Evolutionary conservation across 1,140 invertebrate genomes (phyloP).

Genomic region (Nephila pilipes): DNA sequence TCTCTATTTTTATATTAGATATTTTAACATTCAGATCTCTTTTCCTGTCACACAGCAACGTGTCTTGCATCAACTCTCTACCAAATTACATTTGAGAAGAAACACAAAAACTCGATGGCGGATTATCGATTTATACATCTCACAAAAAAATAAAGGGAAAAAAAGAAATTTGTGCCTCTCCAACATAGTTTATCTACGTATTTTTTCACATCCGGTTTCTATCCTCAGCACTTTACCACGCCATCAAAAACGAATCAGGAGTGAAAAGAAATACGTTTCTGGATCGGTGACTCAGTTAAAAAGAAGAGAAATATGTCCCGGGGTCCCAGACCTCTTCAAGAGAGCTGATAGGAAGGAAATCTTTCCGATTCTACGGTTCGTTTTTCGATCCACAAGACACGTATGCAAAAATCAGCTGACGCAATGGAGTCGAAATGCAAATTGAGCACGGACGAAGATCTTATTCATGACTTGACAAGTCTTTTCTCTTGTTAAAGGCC

Average conservation of each 20-base stretch:
- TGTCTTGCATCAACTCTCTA: background rate
- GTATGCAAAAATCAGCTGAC: slow-evolving; percentile 68
- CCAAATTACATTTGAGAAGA: background rate
- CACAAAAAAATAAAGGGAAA: background rate
- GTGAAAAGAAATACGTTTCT: slow-evolving; percentile 28
- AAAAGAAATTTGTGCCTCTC: background rate
- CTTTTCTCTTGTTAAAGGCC: slow-evolving; percentile 33
- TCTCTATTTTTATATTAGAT: no score
- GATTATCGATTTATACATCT: slow-evolving; percentile 42
- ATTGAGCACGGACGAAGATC: slow-evolving; percentile 52
- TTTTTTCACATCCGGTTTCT: slow-evolving; percentile 22
- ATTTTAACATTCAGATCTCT: no score
- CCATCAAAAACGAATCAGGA: slow-evolving; percentile 72
- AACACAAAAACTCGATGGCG: background rate
- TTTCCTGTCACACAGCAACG: background rate
- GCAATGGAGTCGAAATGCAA: slow-evolving; percentile 72
- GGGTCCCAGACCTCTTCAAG: background rate
- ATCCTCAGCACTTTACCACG: slow-evolving; percentile 58
- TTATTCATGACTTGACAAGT: slow-evolving; percentile 64
- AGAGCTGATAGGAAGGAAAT: slow-evolving; percentile 2
- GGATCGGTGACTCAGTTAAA: slow-evolving; percentile 46
- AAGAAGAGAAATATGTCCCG: slow-evolving; percentile 40
- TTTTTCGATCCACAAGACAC: slow-evolving; percentile 45
- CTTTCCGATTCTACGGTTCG: slow-evolving; percentile 27
- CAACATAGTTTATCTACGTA: slow-evolving; percentile 47